A percentile compares a stretch with the other conserved stretches of the same genome.
Evolutionary conservation across 2,113 vertebrate species (phyloP).

Genomic region (Phylloscopus trochiloides): DNA sequence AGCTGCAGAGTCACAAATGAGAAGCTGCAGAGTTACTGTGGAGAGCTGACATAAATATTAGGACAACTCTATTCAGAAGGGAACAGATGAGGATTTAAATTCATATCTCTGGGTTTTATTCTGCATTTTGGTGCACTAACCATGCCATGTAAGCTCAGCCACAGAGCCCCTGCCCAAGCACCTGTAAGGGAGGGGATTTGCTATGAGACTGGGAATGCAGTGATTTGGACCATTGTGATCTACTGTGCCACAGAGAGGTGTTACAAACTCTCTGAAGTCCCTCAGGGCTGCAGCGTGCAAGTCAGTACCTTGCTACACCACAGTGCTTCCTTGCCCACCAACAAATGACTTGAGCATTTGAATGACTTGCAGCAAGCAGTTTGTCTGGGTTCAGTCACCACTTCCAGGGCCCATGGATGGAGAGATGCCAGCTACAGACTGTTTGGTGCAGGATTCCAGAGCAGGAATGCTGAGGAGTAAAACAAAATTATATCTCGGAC

Average conservation of each 20-base stretch:
- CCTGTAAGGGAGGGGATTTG: background rate
- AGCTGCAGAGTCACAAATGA: background rate
- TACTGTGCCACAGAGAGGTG: accelerated
- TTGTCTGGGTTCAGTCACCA: background rate
- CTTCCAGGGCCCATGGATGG: background rate
- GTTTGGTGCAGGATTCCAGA: background rate
- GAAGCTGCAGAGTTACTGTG: background rate
- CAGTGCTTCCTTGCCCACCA: background rate
- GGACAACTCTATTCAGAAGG: background rate
- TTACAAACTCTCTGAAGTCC: background rate
- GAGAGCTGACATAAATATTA: background rate
- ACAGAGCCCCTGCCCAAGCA: background rate
- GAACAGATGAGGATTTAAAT: background rate
- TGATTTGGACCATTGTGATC: background rate
- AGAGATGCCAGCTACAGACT: background rate
- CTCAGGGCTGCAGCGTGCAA: accelerated
- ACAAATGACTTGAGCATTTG: background rate
- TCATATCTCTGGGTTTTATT: background rate
- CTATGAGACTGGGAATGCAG: background rate
- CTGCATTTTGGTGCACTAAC: background rate
- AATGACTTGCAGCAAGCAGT: background rate
- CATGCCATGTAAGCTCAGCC: background rate
- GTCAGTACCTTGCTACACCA: too few species aligned
- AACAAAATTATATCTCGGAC: background rate
- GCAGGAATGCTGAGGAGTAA: background rate